Percentiles rank a stretch among this genome's conserved stretches.
phyloP scores from a whole-genome alignment of 2,797 vertebrate species.

The Peromyscus attwateri region DNA sequence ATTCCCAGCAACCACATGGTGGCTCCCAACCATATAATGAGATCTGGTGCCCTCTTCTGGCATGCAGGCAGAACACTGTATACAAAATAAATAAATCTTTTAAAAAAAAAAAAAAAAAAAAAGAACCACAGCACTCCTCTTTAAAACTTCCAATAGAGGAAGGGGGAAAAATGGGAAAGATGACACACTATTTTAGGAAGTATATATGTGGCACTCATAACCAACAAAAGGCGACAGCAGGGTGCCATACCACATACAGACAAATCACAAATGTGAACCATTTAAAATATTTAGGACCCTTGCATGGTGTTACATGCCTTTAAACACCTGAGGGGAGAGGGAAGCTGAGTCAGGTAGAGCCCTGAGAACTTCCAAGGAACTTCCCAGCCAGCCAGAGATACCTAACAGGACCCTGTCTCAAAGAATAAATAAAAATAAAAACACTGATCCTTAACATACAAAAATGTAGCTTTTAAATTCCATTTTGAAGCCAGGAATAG shows the following conservation, averaged over 20 bases:
- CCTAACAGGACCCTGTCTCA: not conserved
- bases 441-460: not conserved
- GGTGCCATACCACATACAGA: not conserved
- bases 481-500: not conserved
- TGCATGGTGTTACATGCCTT: too few relatives aligned
- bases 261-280: not conserved
- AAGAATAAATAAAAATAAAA: not conserved
- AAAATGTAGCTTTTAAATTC: not conserved
- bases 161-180: not conserved
- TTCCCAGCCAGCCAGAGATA: not conserved
- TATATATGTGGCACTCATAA: not conserved
- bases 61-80: too few relatives aligned
- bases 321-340: not conserved
- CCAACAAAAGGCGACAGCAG: not conserved
- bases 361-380: not conserved
- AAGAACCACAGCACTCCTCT: not conserved
- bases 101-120: constrained; percentile 25
- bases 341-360: too few relatives aligned
- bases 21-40: too few relatives aligned
- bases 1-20: too few relatives aligned
- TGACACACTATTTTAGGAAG: not conserved
- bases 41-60: too few relatives aligned
- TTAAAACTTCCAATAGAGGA: not conserved
- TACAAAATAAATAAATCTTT: too few relatives aligned
- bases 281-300: not conserved